These are phyloP conservation scores for Sinodicranocentrus sp. DNA, from an alignment of 2,888 invertebrate genomes.

Conservation along the genomic window DNA sequence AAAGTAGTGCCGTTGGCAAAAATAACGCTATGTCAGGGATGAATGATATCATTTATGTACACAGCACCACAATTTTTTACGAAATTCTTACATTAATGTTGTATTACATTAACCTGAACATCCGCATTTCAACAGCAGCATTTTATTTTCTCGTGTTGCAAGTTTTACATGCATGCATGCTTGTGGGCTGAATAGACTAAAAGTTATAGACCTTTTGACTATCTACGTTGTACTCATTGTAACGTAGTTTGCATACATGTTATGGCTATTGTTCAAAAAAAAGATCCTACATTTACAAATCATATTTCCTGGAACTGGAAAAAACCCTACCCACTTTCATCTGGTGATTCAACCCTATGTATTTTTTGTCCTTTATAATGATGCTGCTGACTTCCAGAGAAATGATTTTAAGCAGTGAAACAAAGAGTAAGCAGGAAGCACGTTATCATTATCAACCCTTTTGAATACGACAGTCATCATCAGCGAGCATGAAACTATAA, in stretches of 20 bases:
- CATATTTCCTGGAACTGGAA: slow-evolving; percentile 23
- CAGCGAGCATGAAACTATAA: not conserved
- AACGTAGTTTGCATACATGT: not conserved
- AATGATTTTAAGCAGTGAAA: slow-evolving; percentile 17
- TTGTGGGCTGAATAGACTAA: no score
- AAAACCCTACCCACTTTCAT: not conserved
- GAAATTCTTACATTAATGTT: not conserved
- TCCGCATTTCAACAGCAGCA: not conserved
- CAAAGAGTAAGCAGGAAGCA: slow-evolving; percentile 6
- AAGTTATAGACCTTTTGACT: no score
- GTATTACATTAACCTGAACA: no score
- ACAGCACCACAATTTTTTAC: not conserved
- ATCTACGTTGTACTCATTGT: no score
- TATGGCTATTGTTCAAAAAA: slow-evolving; percentile 13
- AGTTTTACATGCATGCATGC: no score
- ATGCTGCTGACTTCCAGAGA: slow-evolving; percentile 22
- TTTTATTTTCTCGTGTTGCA: no score
- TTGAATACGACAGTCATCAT: not conserved
- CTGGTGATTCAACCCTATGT: not conserved
- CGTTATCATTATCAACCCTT: slow-evolving; percentile 3
- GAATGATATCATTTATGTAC: not conserved
- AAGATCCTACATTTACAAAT: slow-evolving; percentile 23
- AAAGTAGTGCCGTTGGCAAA: not conserved
- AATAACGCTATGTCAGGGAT: not conserved
- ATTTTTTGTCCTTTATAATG: not conserved